Evolutionary conservation across 2,888 invertebrate species (phyloP).

Genomic region (Luffia ferchaultella): DNA sequence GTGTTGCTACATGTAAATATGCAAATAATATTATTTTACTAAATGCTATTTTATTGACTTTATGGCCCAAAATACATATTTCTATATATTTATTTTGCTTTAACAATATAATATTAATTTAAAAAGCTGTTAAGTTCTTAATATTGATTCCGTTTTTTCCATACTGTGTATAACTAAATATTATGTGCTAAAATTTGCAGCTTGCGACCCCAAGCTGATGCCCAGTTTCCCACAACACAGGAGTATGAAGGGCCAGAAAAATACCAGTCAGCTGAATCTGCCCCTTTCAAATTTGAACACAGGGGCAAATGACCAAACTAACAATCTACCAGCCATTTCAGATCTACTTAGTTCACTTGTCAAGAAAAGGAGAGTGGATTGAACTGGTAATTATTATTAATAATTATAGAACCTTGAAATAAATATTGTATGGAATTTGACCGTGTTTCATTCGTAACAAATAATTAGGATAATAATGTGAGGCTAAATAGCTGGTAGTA

Average conservation of each 20-base stretch:
- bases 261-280: slow-evolving; percentile 41
- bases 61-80: too few species aligned
- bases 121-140: too few species aligned
- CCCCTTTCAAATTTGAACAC: slow-evolving; percentile 60
- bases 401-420: not conserved
- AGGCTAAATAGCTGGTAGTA: too few species aligned
- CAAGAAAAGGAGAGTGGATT: slow-evolving; percentile 81
- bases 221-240: slow-evolving; percentile 97
- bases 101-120: too few species aligned
- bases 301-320: slow-evolving; percentile 74
- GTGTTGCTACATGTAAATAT: too few species aligned
- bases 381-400: slow-evolving; percentile 19
- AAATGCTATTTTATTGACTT: too few species aligned
- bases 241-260: slow-evolving; percentile 73
- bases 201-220: slow-evolving; percentile 97
- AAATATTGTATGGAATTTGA: too few species aligned
- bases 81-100: too few species aligned
- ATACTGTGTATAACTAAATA: not conserved
- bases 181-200: slow-evolving; percentile 54
- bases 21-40: too few species aligned
- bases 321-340: slow-evolving; percentile 81
- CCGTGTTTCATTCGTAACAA: too few species aligned
- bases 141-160: not conserved
- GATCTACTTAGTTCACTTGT: slow-evolving; percentile 83
- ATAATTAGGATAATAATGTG: too few species aligned